These are phyloP conservation scores for Anorthoa munda DNA, from an alignment of 2,888 invertebrate genomes.

Conservation along the genomic window DNA sequence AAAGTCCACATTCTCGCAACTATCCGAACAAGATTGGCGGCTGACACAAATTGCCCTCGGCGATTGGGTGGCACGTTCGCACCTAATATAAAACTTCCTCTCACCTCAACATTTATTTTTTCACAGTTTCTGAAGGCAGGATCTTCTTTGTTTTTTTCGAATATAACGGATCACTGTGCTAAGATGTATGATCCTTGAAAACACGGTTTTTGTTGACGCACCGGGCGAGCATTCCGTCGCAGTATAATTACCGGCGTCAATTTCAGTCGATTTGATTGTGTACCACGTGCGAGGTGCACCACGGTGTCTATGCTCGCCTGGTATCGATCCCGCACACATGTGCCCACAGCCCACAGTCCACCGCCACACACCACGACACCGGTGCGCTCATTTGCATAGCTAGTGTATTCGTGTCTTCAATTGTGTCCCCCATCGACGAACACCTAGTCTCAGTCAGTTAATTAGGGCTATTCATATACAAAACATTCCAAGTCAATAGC, in stretches of 20 bases:
- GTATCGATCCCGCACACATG: constrained; percentile 61
- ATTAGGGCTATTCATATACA: constrained; percentile 54
- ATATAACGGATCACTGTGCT: constrained; percentile 22
- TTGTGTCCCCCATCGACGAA: constrained; percentile 31
- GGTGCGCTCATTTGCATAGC: constrained; percentile 55
- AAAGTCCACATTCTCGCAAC: constrained; percentile 56
- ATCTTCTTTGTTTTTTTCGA: constrained; percentile 37
- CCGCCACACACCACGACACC: constrained; percentile 21
- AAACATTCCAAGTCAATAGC: constrained; percentile 40
- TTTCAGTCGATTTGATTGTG: constrained; percentile 22
- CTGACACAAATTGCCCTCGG: constrained; percentile 71
- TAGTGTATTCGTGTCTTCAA: constrained; percentile 37
- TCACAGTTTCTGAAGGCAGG: constrained; percentile 25
- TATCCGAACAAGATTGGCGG: constrained; percentile 60
- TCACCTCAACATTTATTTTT: constrained; percentile 60
- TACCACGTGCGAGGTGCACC: constrained; percentile 36
- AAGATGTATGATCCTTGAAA: constrained; percentile 24
- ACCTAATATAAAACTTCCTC: constrained; percentile 68
- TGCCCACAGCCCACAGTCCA: constrained; percentile 39
- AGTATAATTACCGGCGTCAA: constrained; percentile 27
- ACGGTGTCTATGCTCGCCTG: constrained; percentile 27
- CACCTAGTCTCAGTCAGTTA: constrained; percentile 40
- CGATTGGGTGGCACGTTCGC: constrained; percentile 72
- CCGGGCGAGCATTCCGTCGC: background rate
- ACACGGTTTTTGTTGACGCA: background rate